Evolutionary conservation across 2,797 vertebrate genomes (phyloP).

Genomic region (Graptemys geographica): DNA sequence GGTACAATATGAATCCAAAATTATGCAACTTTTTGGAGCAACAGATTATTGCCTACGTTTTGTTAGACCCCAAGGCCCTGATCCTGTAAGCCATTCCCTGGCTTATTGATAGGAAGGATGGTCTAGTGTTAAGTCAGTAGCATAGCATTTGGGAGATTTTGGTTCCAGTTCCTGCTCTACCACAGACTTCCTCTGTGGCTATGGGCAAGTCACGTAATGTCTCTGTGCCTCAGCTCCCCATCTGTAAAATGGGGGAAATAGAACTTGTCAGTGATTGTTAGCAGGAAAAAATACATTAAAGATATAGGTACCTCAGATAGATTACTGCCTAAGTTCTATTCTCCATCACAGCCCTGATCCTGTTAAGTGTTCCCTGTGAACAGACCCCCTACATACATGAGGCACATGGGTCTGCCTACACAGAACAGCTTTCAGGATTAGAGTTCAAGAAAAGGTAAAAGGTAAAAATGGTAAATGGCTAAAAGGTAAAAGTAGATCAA

Average conservation of each 20-base stretch:
- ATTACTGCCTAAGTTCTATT: background rate
- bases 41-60: background rate
- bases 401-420: background rate
- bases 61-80: rapidly evolving
- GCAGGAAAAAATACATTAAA: background rate
- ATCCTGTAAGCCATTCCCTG: background rate
- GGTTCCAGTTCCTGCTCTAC: background rate
- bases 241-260: background rate
- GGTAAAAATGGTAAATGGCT: background rate
- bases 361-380: background rate
- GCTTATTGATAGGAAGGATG: background rate
- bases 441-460: background rate
- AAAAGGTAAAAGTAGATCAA: background rate
- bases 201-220: background rate
- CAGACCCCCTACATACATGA: rapidly evolving
- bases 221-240: background rate
- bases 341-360: background rate
- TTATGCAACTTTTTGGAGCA: background rate
- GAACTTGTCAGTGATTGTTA: background rate
- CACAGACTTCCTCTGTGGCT: background rate
- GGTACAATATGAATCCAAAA: background rate
- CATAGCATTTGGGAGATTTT: background rate
- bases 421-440: background rate
- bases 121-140: background rate
- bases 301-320: background rate